Conservation (phyloP, 2,888 invertebrate genomes). For the Polydrusus pterygomalis region DNA sequence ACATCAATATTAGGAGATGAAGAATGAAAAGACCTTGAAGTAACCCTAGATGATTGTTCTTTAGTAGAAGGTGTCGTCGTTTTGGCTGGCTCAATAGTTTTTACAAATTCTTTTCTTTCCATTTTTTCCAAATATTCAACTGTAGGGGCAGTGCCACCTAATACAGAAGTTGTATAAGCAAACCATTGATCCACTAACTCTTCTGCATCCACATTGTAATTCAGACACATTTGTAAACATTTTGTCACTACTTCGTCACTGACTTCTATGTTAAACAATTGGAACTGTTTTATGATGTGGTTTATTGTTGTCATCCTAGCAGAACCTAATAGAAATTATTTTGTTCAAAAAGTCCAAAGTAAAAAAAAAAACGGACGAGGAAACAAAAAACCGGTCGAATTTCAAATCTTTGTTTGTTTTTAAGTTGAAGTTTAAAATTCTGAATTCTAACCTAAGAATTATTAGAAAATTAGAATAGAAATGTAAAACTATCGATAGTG, state of each 20-base stretch:
- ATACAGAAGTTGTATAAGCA: constrained; percentile 82
- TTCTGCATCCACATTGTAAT: constrained; percentile 79
- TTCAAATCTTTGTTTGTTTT: no score
- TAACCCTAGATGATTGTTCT: constrained; percentile 15
- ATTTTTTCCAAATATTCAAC: constrained; percentile 77
- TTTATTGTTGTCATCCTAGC: constrained; percentile 58
- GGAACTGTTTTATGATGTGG: constrained; percentile 61
- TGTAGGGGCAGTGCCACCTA: constrained; percentile 78
- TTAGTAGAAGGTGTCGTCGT: background rate
- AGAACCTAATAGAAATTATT: background rate
- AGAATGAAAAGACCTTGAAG: background rate
- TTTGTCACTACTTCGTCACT: constrained; percentile 75
- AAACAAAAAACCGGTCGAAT: no score
- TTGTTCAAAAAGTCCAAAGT: no score
- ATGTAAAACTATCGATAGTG: no score
- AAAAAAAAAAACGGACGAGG: no score
- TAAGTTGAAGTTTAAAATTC: no score
- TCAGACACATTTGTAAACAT: constrained; percentile 80
- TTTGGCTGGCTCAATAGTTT: constrained; percentile 61
- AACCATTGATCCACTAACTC: constrained; percentile 86
- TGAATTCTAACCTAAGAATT: no score
- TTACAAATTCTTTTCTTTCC: constrained; percentile 79
- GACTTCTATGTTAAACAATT: constrained; percentile 67
- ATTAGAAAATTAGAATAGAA: no score
- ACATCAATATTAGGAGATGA: background rate